Conservation (phyloP, 1,140 invertebrate genomes). For the Papilio machaon region DNA sequence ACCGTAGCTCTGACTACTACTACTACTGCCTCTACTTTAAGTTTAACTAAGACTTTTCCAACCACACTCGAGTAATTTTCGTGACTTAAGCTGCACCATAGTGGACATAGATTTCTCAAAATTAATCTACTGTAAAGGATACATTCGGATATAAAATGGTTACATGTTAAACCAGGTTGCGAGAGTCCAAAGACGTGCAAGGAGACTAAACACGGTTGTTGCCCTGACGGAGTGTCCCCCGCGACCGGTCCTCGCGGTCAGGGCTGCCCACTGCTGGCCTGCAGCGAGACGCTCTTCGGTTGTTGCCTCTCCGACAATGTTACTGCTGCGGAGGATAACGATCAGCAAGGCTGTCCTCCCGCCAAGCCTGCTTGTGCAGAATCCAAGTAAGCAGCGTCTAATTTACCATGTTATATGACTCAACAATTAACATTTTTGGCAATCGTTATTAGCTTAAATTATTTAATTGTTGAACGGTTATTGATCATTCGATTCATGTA, state of each 20-base stretch:
- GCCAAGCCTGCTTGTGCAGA: conserved; percentile 84
- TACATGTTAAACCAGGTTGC: conserved; percentile 82
- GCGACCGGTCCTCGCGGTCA: conserved; percentile 87
- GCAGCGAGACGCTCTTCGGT: conserved; percentile 90
- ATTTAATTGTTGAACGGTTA: background rate
- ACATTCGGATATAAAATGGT: background rate
- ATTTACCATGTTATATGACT: background rate
- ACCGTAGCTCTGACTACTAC: too few relatives aligned
- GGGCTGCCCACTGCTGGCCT: conserved; percentile 90
- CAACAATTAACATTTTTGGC: too few relatives aligned
- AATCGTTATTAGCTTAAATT: background rate
- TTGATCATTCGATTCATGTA: background rate
- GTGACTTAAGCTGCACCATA: too few relatives aligned
- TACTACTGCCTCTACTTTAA: background rate
- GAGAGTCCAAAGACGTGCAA: conserved; percentile 87
- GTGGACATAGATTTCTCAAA: background rate
- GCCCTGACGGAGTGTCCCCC: conserved; percentile 92
- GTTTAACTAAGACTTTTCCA: background rate
- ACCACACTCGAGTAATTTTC: too few relatives aligned
- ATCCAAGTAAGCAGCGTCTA: conserved; percentile 79
- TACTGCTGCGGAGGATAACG: conserved; percentile 90
- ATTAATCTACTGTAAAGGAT: background rate
- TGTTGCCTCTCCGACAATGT: conserved; percentile 91
- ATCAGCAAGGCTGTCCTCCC: conserved; percentile 91
- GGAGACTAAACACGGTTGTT: conserved; percentile 94